Base-by-base conservation (phyloP, 2,113 vertebrate species). In the Condylura cristata region DNA sequence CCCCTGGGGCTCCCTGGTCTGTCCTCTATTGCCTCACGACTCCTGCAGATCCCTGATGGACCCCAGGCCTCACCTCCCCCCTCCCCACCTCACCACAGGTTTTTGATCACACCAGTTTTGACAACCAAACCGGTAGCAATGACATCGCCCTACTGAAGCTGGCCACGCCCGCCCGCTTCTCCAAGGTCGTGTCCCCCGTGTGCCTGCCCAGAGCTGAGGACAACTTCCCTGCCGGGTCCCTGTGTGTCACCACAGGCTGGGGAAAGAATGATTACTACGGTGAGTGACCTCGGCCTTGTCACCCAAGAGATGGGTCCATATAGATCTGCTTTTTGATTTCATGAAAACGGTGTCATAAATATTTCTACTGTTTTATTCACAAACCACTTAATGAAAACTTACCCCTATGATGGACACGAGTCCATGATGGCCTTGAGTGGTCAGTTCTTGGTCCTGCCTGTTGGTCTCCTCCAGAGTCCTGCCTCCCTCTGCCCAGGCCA, bases 91-190 rank as follows among this genome's bases (percentile, higher is more conserved):
- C n/a, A 0, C 18, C 8, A 9, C 95, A 99, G 99, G 98, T 99
- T 51, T 98, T 99, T 97, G 98, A 96, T 91, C 98, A 99, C 94
- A 98, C 98, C 75, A 65, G 81, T 0, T 99, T 98, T 97, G 98
- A 95, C 72, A 0, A 89, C 2, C 80, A 70, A 87, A 99, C 98
- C 26, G 79, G 98, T 80, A 97, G 96, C 92, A 98, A 99, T 0
- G 99, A 99, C 97, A 98, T 99, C 96, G 92, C 97, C 4, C 98
- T 99, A 93, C 96, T 99, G 94, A 99, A 99, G 95, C 97, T 99
- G 92, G 96, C 98, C 76, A 90, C 72, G 0, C 98, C 98, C 0
- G 98, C 98, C 46, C 32, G 46, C 63, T 34, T 99, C 37, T 95
- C 72, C 28, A 0, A 76, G 3, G 96, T 93, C 0, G 98, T 99